Conservation (phyloP, 2,797 vertebrate genomes). For the Macroramphosus scolopax region DNA sequence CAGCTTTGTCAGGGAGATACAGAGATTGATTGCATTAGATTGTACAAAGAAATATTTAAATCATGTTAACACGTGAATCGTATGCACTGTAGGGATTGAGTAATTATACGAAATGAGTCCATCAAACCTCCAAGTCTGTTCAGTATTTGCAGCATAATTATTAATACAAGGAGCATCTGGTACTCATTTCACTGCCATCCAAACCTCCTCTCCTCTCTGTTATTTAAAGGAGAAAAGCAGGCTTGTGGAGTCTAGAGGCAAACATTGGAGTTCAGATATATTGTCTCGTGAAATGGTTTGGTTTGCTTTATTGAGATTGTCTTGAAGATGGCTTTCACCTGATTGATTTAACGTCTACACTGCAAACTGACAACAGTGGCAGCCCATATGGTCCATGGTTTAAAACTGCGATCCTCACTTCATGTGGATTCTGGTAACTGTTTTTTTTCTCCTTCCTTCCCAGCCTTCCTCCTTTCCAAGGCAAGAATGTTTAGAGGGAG, state of each 20-base stretch:
- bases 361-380: constrained; percentile 2
- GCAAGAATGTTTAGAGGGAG: constrained; percentile 1
- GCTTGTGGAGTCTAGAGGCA: constrained; percentile 21
- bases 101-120: too few species aligned
- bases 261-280: constrained; percentile 22
- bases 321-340: not conserved
- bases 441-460: not conserved
- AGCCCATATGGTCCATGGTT: constrained; percentile 4
- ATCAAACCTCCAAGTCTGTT: too few species aligned
- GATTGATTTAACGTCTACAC: too few species aligned
- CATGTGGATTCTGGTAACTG: constrained; percentile 1
- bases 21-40: not conserved
- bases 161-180: constrained; percentile 40
- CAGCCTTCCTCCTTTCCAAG: constrained; percentile 8
- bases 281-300: not conserved
- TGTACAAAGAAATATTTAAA: too few species aligned
- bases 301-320: constrained; percentile 2
- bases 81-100: too few species aligned
- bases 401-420: constrained; percentile 16
- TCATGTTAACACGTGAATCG: too few species aligned
- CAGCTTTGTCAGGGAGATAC: not conserved
- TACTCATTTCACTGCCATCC: constrained; percentile 17
- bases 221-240: constrained; percentile 49
- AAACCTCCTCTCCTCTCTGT: constrained; percentile 10
- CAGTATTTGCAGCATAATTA: too few species aligned